These are phyloP conservation scores for Rhinichthys klamathensis DNA, from an alignment of 2,113 vertebrate genomes.

Conservation along the genomic window DNA sequence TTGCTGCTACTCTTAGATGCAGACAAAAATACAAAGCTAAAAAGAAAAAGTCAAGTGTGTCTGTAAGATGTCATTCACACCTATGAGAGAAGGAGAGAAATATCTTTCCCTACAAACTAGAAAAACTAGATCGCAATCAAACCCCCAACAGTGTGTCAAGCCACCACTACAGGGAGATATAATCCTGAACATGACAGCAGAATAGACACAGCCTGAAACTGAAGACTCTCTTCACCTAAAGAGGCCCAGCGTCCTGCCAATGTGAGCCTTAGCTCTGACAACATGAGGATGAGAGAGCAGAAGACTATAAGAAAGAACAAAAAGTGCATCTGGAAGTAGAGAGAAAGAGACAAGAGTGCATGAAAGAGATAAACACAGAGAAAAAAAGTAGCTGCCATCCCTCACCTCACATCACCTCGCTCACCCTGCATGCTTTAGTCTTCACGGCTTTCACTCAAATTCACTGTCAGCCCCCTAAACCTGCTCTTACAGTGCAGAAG, in stretches of 20 bases:
- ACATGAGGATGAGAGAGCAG: slow-evolving; percentile 66
- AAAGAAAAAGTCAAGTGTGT: background rate
- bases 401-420: slow-evolving; percentile 16
- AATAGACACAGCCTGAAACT: slow-evolving; percentile 78
- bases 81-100: slow-evolving; percentile 52
- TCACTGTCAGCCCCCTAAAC: background rate
- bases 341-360: background rate
- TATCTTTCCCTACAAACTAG: slow-evolving; percentile 66
- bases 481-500: background rate
- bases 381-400: background rate
- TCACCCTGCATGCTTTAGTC: slow-evolving; percentile 1
- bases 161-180: slow-evolving; percentile 70
- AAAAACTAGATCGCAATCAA: slow-evolving; percentile 74
- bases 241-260: slow-evolving; percentile 72
- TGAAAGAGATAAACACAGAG: slow-evolving; percentile 8
- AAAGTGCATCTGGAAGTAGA: slow-evolving; percentile 23
- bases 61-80: slow-evolving; percentile 45
- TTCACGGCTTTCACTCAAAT: background rate
- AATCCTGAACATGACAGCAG: slow-evolving; percentile 78
- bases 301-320: slow-evolving; percentile 50
- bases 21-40: slow-evolving; percentile 42
- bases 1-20: slow-evolving; percentile 68
- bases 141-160: slow-evolving; percentile 74
- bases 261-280: slow-evolving; percentile 74
- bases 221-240: slow-evolving; percentile 77